A percentile compares a stretch with the other conserved stretches of the same genome.
These are phyloP conservation scores for Andinoacara biseriatus DNA, from an alignment of 2,113 vertebrate genomes.

Conservation along the genomic window DNA sequence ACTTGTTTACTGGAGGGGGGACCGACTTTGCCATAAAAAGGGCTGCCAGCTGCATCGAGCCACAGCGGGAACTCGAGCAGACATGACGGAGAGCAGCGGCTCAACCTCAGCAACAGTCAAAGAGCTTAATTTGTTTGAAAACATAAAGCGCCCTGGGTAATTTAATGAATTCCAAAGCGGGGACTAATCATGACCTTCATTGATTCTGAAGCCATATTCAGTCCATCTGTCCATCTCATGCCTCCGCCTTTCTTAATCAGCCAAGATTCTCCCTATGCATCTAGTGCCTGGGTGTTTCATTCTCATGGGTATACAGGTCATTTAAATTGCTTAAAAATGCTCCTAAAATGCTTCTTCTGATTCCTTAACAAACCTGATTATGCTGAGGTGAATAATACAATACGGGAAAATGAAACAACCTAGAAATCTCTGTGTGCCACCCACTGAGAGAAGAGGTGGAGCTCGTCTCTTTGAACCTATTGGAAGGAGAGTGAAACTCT, in stretches of 20 bases:
- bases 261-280: slow-evolving; percentile 13
- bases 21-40: slow-evolving; percentile 35
- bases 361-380: slow-evolving; percentile 56
- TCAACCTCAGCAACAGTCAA: slow-evolving; percentile 30
- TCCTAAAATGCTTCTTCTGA: slow-evolving; percentile 40
- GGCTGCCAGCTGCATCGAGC: slow-evolving; percentile 54
- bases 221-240: slow-evolving; percentile 52
- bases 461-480: slow-evolving; percentile 63
- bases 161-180: slow-evolving; percentile 53
- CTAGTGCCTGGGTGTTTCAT: background rate
- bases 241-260: slow-evolving; percentile 14
- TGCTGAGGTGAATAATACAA: slow-evolving; percentile 59
- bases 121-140: slow-evolving; percentile 55
- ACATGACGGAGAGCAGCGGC: slow-evolving; percentile 27
- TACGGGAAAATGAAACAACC: slow-evolving; percentile 30
- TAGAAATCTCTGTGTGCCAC: slow-evolving; percentile 30
- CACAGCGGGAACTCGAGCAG: slow-evolving; percentile 49
- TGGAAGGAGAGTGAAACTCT: slow-evolving; percentile 65
- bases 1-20: slow-evolving; percentile 62
- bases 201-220: slow-evolving; percentile 41
- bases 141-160: slow-evolving; percentile 48
- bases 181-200: slow-evolving; percentile 70
- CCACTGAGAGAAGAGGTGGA: slow-evolving; percentile 58
- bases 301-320: slow-evolving; percentile 23
- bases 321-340: background rate